A percentile compares a stretch with the other conserved stretches of the same genome.
These are phyloP conservation scores for Homarus gammarus DNA, from an alignment of 2,888 invertebrate genomes.

Conservation along the genomic window DNA sequence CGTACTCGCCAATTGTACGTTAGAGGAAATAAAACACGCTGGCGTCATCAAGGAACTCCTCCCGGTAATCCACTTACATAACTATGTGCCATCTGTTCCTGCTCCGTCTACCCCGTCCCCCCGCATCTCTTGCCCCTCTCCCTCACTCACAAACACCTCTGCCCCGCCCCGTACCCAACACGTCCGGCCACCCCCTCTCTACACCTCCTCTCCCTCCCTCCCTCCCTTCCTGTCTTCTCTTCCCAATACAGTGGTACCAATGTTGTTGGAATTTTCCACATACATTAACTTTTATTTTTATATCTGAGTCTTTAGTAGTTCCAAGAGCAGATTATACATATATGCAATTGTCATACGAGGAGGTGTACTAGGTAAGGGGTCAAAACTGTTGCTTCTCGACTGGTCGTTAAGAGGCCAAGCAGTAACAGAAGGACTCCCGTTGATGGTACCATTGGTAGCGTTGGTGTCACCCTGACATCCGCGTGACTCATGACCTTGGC, in stretches of 20 bases:
- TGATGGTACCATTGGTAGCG: background rate
- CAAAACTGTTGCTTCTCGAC: background rate
- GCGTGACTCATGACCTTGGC: slow-evolving; percentile 22
- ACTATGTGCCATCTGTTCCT: background rate
- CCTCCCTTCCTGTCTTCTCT: background rate
- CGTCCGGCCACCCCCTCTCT: background rate
- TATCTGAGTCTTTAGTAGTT: background rate
- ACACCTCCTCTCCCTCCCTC: background rate
- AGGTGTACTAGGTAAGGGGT: too few relatives aligned
- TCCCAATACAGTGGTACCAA: background rate
- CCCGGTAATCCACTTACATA: slow-evolving; percentile 18
- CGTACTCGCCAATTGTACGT: too few relatives aligned
- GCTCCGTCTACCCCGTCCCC: background rate
- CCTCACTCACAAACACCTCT: background rate
- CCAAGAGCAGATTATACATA: background rate
- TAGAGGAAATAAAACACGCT: background rate
- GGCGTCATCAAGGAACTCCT: background rate
- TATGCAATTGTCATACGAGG: background rate
- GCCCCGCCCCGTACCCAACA: background rate
- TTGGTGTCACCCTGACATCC: background rate
- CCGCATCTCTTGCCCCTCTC: too few relatives aligned
- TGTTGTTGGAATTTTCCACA: background rate
- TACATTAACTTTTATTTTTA: background rate
- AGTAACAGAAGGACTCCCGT: background rate
- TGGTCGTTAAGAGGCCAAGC: background rate